Evolutionary conservation across 2,888 invertebrate genomes (phyloP).

Genomic region (Heteropelma amictum): DNA sequence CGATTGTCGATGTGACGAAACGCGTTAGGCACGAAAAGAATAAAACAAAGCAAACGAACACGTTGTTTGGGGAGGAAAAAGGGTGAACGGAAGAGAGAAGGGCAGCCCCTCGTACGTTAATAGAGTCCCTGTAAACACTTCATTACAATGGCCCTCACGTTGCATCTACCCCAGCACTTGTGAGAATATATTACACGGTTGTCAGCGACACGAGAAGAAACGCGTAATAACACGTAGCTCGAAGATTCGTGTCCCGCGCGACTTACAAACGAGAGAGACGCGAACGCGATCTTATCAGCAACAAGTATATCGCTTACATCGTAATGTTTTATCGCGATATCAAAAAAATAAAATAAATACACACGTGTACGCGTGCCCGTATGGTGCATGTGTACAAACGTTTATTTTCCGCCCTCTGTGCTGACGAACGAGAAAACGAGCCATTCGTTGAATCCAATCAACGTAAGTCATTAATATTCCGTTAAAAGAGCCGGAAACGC

Average conservation of each 20-base stretch:
- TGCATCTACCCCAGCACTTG: no score
- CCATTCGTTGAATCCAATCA: no score
- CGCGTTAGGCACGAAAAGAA: background rate
- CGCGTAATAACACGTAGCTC: background rate
- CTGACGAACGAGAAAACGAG: no score
- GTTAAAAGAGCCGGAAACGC: no score
- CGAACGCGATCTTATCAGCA: slow-evolving; percentile 43
- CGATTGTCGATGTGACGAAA: background rate
- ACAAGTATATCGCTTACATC: slow-evolving; percentile 42
- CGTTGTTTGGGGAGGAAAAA: background rate
- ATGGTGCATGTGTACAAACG: no score
- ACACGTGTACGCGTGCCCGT: no score
- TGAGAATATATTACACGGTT: slow-evolving; percentile 33
- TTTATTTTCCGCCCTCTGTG: slow-evolving; percentile 12
- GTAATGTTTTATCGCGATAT: slow-evolving; percentile 26
- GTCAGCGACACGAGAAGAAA: slow-evolving; percentile 28
- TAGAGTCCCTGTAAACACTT: slow-evolving; percentile 43
- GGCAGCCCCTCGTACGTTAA: no score
- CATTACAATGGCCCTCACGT: slow-evolving; percentile 46
- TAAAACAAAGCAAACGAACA: background rate
- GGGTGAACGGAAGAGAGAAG: background rate
- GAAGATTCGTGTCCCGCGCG: slow-evolving; percentile 1
- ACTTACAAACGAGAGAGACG: slow-evolving; percentile 24
- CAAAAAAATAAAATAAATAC: slow-evolving; percentile 12
- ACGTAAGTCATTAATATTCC: no score